These are phyloP conservation scores for Hyalella azteca DNA, from an alignment of 2,888 invertebrate genomes.

Conservation along the genomic window DNA sequence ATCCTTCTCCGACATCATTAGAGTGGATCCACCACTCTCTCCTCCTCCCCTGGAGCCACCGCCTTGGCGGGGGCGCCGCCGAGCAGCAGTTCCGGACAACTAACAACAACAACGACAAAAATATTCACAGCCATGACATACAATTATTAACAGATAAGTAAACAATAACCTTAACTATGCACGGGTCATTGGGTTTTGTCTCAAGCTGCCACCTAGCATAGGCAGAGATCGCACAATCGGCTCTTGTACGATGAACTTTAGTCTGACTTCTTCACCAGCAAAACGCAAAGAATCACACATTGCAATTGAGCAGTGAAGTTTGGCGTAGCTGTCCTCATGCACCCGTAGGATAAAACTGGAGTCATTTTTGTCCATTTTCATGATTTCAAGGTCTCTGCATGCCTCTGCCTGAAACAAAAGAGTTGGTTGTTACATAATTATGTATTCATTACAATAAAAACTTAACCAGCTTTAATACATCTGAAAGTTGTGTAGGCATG, in stretches of 20 bases:
- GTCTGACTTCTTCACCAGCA: neutral
- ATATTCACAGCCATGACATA: too few species aligned
- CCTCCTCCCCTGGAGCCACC: too few species aligned
- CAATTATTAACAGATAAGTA: neutral
- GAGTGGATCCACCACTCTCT: too few species aligned
- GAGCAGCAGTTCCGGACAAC: too few species aligned
- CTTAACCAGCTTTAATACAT: neutral
- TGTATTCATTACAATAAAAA: neutral
- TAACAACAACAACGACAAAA: too few species aligned
- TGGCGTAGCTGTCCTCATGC: neutral
- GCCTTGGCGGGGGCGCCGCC: too few species aligned
- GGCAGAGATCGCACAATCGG: slow-evolving; percentile 7
- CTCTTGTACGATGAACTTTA: neutral
- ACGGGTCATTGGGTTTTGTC: neutral
- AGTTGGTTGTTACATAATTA: neutral
- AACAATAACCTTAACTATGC: neutral
- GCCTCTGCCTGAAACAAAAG: neutral
- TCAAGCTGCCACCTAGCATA: slow-evolving; percentile 1
- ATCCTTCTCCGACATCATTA: too few species aligned
- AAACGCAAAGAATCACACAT: neutral
- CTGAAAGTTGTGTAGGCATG: neutral
- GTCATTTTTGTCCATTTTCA: neutral
- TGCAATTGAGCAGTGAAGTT: slow-evolving; percentile 1
- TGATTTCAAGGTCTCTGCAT: neutral
- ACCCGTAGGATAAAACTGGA: neutral